A percentile compares a stretch with the other conserved stretches of the same genome.
These are phyloP conservation scores for Haliclona indistincta DNA, from an alignment of 37 sponge, comb jelly and placozoan genomes.

Conservation along the genomic window DNA sequence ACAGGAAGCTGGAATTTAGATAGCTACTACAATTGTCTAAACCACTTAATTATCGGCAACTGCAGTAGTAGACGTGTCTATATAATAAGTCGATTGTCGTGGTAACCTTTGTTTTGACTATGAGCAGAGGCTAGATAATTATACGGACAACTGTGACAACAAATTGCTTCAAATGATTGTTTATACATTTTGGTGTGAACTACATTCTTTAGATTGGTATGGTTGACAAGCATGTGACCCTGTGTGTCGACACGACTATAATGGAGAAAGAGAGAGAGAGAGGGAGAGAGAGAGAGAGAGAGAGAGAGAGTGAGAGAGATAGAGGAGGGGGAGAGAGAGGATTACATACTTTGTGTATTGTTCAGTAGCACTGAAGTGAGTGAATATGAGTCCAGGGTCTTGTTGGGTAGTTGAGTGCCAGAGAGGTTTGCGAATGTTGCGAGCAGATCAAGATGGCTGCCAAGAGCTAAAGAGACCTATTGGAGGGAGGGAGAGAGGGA, in stretches of 20 bases:
- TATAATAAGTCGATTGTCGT: too few species aligned
- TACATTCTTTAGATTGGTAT: too few species aligned
- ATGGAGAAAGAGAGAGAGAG: neutral
- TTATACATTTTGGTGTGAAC: too few species aligned
- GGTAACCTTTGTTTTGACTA: too few species aligned
- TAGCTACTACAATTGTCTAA: too few species aligned
- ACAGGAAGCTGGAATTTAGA: too few species aligned
- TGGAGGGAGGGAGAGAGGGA: constrained; percentile 12
- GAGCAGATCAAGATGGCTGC: constrained; percentile 40
- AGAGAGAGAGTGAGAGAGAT: neutral
- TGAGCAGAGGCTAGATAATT: too few species aligned
- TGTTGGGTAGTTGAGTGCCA: constrained; percentile 16
- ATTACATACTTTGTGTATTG: neutral
- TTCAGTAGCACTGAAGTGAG: constrained; percentile 27
- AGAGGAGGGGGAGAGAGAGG: neutral
- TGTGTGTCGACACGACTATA: neutral
- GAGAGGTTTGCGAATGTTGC: constrained; percentile 39
- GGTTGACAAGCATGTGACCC: too few species aligned
- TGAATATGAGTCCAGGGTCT: constrained; percentile 31
- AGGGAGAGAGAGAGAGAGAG: neutral
- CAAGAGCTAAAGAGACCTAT: constrained; percentile 15
- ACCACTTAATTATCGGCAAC: too few species aligned
- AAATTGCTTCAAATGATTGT: too few species aligned
- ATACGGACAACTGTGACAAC: too few species aligned
- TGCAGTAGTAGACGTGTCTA: too few species aligned